A percentile compares a stretch with the other conserved stretches of the same genome.
These are phyloP conservation scores for Oncorhynchus kisutch DNA, from an alignment of 2,113 vertebrate genomes.

Conservation along the genomic window DNA sequence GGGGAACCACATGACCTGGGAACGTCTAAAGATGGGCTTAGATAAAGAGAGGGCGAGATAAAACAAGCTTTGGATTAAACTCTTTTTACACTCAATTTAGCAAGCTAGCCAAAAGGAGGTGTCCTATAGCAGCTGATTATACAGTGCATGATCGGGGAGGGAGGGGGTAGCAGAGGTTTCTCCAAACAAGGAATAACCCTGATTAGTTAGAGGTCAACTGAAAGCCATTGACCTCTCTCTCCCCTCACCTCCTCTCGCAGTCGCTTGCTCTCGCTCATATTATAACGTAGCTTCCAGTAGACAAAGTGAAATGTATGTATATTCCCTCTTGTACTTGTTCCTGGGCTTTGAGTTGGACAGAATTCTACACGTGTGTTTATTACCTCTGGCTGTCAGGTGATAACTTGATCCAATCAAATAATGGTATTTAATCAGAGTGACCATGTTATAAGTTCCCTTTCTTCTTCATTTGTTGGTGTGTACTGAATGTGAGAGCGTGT, in stretches of 20 bases:
- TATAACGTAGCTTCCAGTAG: neutral
- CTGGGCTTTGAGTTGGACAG: neutral
- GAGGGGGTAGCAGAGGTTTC: constrained; percentile 6
- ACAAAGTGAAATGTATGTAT: no score
- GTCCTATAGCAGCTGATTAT: constrained; percentile 9
- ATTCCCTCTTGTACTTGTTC: neutral
- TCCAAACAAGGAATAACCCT: constrained; percentile 19
- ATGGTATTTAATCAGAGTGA: no score
- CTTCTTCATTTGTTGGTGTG: no score
- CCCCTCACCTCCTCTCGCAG: neutral
- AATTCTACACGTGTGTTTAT: no score
- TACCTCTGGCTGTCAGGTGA: no score
- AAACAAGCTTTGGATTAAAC: constrained; percentile 42
- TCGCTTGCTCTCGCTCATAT: neutral
- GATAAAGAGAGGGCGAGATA: constrained; percentile 26
- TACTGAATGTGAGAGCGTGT: no score
- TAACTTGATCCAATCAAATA: no score
- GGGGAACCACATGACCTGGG: neutral
- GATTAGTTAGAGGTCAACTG: constrained; percentile 37
- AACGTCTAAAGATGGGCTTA: constrained; percentile 33
- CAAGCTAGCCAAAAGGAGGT: constrained; percentile 19
- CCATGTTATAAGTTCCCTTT: no score
- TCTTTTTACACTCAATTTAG: constrained; percentile 32
- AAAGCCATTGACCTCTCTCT: neutral
- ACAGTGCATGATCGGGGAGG: neutral